phyloP scores from a whole-genome alignment of 2,888 invertebrate genomes.

The Drosophila diplacantha region DNA sequence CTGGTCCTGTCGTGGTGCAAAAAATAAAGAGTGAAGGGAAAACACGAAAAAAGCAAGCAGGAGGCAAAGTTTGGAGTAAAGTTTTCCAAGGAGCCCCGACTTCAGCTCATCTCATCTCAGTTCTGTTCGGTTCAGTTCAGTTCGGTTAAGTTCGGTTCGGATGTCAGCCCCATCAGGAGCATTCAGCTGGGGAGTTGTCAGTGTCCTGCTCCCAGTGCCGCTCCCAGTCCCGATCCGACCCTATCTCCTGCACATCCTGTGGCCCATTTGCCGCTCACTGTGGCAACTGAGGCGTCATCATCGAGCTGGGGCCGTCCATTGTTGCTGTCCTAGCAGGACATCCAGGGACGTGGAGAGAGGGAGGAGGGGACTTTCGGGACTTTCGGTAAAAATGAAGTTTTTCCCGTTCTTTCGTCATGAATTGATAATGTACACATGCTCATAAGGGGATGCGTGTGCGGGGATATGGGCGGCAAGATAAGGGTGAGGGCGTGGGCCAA shows the following conservation, averaged over 20 bases:
- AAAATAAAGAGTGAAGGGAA: conserved; percentile 3
- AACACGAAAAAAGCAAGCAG: conserved; percentile 6
- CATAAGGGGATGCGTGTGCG: conserved; percentile 45
- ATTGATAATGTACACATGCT: conserved; percentile 72
- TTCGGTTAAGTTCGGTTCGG: conserved; percentile 52
- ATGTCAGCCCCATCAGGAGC: conserved; percentile 61
- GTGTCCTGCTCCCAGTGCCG: conserved; percentile 38
- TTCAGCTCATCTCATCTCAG: conserved; percentile 50
- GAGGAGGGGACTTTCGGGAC: conserved; percentile 27
- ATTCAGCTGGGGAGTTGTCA: conserved; percentile 68
- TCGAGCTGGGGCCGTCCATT: conserved; percentile 47
- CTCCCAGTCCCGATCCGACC: conserved; percentile 28
- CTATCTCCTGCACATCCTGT: conserved; percentile 51
- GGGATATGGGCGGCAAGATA: conserved; percentile 16
- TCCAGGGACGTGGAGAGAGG: conserved; percentile 9
- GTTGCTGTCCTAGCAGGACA: conserved; percentile 42
- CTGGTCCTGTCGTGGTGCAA: conserved; percentile 21
- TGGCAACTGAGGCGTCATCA: conserved; percentile 67
- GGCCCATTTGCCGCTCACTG: conserved; percentile 67
- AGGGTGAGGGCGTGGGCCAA: conserved; percentile 3
- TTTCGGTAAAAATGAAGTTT: conserved; percentile 69
- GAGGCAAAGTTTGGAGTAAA: conserved; percentile 64
- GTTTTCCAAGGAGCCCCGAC: conserved; percentile 63
- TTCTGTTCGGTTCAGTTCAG: conserved; percentile 25
- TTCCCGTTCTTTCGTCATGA: conserved; percentile 64